Conservation (phyloP, 1,140 invertebrate genomes). For the Drosophila pandora region DNA sequence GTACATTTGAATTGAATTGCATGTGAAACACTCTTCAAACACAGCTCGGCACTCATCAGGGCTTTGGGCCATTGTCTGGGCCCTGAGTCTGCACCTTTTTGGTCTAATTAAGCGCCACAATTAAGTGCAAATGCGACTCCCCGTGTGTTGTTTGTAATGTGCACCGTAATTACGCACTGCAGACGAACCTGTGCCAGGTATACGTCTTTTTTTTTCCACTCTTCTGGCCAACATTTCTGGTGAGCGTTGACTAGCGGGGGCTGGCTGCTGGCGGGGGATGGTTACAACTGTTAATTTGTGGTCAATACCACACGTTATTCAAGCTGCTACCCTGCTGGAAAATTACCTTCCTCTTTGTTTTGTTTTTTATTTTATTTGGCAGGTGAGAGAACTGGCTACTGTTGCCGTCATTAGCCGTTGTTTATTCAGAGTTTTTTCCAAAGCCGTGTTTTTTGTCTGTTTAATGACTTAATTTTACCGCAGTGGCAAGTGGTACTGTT, state of each 20-base stretch:
- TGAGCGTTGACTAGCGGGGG: constrained; percentile 34
- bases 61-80: constrained; percentile 65
- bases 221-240: constrained; percentile 39
- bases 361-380: constrained; percentile 38
- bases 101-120: constrained; percentile 81
- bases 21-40: constrained; percentile 41
- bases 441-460: constrained; percentile 5
- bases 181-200: constrained; percentile 21
- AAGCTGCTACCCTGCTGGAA: constrained; percentile 48
- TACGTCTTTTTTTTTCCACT: constrained; percentile 21
- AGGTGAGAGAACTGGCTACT: constrained; percentile 64
- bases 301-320: constrained; percentile 65
- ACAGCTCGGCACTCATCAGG: constrained; percentile 26
- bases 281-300: constrained; percentile 80
- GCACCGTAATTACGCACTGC: constrained; percentile 78
- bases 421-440: constrained; percentile 30
- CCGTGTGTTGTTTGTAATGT: constrained; percentile 59
- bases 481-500: constrained; percentile 32
- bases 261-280: constrained; percentile 29
- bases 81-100: constrained; percentile 67
- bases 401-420: constrained; percentile 63
- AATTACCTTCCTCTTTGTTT: constrained; percentile 38
- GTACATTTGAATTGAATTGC: constrained; percentile 69
- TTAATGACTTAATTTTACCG: constrained; percentile 58
- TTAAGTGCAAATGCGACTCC: constrained; percentile 76